phyloP scores from a whole-genome alignment of 1,140 invertebrate species.

The Gerris buenoi region DNA sequence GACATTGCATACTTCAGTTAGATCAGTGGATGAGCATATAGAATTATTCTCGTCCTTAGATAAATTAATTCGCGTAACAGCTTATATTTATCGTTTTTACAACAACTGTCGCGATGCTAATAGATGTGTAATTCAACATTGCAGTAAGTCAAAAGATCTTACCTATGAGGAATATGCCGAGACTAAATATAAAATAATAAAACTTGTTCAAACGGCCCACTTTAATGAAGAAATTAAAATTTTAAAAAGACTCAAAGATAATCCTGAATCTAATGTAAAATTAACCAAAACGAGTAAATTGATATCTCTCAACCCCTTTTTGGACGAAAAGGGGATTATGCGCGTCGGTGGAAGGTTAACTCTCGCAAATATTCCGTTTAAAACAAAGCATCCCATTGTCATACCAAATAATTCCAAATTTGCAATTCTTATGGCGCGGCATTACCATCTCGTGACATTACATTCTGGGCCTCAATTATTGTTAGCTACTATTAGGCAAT shows the following conservation, averaged over 20 bases:
- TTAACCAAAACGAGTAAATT: too few relatives aligned
- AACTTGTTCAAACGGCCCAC: too few relatives aligned
- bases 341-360: neutral
- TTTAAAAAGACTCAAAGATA: too few relatives aligned
- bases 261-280: too few relatives aligned
- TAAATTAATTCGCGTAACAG: neutral
- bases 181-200: too few relatives aligned
- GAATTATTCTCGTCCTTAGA: neutral
- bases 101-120: neutral
- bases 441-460: neutral
- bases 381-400: neutral
- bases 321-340: neutral
- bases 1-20: neutral
- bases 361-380: neutral
- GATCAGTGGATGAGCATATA: neutral
- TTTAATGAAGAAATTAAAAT: too few relatives aligned
- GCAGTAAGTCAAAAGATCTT: too few relatives aligned
- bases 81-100: neutral
- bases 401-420: neutral
- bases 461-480: neutral
- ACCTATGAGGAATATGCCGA: too few relatives aligned
- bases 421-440: neutral
- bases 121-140: too few relatives aligned
- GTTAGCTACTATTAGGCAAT: neutral
- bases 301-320: too few relatives aligned